Percentiles rank a stretch among this genome's conserved stretches.
phyloP scores from a whole-genome alignment of 2,113 vertebrate genomes.

The Chauna torquata region DNA sequence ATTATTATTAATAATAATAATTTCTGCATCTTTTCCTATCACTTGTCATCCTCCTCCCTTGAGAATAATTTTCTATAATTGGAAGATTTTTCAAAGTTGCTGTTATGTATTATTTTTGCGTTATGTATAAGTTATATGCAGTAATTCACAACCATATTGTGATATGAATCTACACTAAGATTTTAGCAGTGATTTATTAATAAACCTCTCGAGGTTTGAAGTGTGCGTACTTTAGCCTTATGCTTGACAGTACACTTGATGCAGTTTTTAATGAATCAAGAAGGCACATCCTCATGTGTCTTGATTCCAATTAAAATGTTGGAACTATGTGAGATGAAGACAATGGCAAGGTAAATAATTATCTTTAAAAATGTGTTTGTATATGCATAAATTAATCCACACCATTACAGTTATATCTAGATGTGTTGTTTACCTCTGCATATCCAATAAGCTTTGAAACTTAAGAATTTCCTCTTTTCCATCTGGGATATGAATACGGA shows the following conservation, averaged over 20 bases:
- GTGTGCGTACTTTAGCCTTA: slow-evolving; percentile 54
- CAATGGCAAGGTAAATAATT: not conserved
- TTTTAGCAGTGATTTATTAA: slow-evolving; percentile 55
- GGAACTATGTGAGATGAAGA: slow-evolving; percentile 16
- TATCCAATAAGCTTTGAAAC: not conserved
- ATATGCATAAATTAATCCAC: not conserved
- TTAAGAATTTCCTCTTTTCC: not conserved
- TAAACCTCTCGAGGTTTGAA: slow-evolving; percentile 41
- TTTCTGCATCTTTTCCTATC: not conserved
- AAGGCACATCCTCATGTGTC: slow-evolving; percentile 45
- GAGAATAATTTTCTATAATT: not conserved
- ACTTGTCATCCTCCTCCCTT: not conserved
- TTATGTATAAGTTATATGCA: not conserved
- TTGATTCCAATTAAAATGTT: slow-evolving; percentile 66
- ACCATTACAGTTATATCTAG: not conserved
- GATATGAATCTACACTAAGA: slow-evolving; percentile 3
- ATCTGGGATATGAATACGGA: not conserved
- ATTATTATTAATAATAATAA: too few species aligned
- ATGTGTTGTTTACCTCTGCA: not conserved
- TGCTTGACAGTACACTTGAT: slow-evolving; percentile 21
- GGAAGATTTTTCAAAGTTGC: not conserved
- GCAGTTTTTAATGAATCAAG: slow-evolving; percentile 58
- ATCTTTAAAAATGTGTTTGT: not conserved
- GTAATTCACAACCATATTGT: slow-evolving; percentile 19
- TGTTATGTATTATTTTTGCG: not conserved